A percentile compares a stretch with the other conserved stretches of the same genome.
Evolutionary conservation across 2,888 invertebrate species (phyloP).

Genomic region (Sthenelais limicola): DNA sequence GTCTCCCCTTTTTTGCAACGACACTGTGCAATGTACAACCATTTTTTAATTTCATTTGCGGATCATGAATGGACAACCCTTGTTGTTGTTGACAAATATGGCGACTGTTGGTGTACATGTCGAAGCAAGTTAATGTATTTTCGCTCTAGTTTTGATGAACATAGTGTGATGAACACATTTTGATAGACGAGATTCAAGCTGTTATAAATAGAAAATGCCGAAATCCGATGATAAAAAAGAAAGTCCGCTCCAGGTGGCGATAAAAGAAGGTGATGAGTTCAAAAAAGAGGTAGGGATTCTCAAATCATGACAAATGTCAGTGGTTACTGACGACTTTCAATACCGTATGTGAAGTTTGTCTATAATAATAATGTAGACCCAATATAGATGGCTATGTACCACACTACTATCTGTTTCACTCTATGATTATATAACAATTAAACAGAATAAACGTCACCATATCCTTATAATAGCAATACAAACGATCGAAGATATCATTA

Average conservation of each 20-base stretch:
- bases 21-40: too few relatives aligned
- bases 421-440: too few relatives aligned
- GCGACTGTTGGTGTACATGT: not conserved
- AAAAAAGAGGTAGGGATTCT: conserved; percentile 16
- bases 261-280: conserved; percentile 13
- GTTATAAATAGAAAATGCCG: conserved; percentile 18
- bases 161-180: not conserved
- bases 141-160: not conserved
- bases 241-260: not conserved
- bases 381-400: too few relatives aligned
- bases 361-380: too few relatives aligned
- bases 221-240: not conserved
- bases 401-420: too few relatives aligned
- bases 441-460: too few relatives aligned
- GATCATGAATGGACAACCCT: not conserved
- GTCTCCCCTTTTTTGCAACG: too few relatives aligned
- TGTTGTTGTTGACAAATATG: conserved; percentile 16
- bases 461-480: too few relatives aligned
- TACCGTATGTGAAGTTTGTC: too few relatives aligned
- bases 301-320: too few relatives aligned
- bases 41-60: conserved; percentile 4
- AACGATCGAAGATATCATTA: too few relatives aligned
- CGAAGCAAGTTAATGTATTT: not conserved
- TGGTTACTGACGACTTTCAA: too few relatives aligned
- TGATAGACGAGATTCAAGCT: not conserved